A percentile compares a stretch with the other conserved stretches of the same genome.
phyloP scores from a whole-genome alignment of 2,888 invertebrate species.

The Deilephila elpenor region DNA sequence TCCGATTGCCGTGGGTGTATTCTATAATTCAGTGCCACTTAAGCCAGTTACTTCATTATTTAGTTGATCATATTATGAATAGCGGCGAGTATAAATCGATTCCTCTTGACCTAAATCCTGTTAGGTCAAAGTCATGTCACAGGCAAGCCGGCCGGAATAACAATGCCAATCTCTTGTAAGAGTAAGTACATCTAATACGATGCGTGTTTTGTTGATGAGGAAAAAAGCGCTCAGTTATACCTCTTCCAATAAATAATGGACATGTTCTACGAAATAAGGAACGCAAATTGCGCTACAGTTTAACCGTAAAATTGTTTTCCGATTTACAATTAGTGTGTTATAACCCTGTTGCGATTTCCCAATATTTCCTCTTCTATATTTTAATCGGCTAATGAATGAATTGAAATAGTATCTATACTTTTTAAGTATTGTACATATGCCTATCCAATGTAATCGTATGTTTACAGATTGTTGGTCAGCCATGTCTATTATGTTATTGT shows the following conservation, averaged over 20 bases:
- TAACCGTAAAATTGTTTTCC: neutral
- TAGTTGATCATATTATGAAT: conserved; percentile 35
- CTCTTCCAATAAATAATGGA: neutral
- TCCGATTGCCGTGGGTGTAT: neutral
- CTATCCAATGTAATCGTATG: too few species aligned
- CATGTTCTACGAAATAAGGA: neutral
- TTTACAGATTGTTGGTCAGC: neutral
- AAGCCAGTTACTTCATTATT: conserved; percentile 39
- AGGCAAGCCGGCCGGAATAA: conserved; percentile 57
- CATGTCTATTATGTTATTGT: neutral
- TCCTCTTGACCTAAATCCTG: conserved; percentile 76
- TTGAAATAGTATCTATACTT: too few species aligned
- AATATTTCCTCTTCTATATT: too few species aligned
- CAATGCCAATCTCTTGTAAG: conserved; percentile 33
- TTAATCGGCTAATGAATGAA: too few species aligned
- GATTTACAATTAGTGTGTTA: too few species aligned
- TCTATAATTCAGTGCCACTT: conserved; percentile 25
- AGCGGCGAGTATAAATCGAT: conserved; percentile 62
- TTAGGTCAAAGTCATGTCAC: conserved; percentile 76
- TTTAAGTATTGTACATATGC: too few species aligned
- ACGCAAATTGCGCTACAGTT: neutral
- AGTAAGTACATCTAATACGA: conserved; percentile 8
- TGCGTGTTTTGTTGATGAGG: conserved; percentile 4
- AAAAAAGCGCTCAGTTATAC: conserved; percentile 1
- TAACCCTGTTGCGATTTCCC: too few species aligned